Conservation (phyloP, 1,140 invertebrate genomes). For the Bombus waltoni region DNA sequence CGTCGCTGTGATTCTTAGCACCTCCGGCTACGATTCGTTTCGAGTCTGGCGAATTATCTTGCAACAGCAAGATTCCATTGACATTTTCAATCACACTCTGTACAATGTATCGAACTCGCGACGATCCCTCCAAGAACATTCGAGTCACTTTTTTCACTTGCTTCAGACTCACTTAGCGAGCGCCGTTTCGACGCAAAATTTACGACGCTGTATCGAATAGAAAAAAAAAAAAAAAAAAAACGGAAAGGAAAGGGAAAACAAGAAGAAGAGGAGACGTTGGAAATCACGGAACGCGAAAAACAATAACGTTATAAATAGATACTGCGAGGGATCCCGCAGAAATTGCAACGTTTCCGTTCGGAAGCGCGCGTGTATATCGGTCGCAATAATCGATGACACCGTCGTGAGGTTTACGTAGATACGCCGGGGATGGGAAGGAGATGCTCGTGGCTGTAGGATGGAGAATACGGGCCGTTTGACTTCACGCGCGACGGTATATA, state of each 20-base stretch:
- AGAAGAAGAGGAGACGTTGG: background rate
- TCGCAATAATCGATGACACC: constrained; percentile 57
- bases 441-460: constrained; percentile 21
- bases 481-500: constrained; percentile 75
- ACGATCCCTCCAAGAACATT: background rate
- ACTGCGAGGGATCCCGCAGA: background rate
- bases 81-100: too few species aligned
- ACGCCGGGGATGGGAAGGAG: constrained; percentile 10
- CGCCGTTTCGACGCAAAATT: background rate
- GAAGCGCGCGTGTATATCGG: constrained; percentile 47
- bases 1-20: too few species aligned
- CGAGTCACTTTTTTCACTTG: background rate
- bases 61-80: too few species aligned
- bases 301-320: background rate
- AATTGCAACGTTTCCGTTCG: constrained; percentile 60
- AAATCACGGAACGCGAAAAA: background rate
- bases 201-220: background rate
- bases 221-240: background rate
- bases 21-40: too few species aligned
- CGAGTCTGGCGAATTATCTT: too few species aligned
- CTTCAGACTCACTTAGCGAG: background rate
- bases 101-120: too few species aligned
- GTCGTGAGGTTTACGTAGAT: constrained; percentile 45
- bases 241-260: background rate
- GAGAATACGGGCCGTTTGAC: constrained; percentile 68